These are phyloP conservation scores for Phoxinus dragarum DNA, from an alignment of 2,797 vertebrate genomes.

Conservation along the genomic window DNA sequence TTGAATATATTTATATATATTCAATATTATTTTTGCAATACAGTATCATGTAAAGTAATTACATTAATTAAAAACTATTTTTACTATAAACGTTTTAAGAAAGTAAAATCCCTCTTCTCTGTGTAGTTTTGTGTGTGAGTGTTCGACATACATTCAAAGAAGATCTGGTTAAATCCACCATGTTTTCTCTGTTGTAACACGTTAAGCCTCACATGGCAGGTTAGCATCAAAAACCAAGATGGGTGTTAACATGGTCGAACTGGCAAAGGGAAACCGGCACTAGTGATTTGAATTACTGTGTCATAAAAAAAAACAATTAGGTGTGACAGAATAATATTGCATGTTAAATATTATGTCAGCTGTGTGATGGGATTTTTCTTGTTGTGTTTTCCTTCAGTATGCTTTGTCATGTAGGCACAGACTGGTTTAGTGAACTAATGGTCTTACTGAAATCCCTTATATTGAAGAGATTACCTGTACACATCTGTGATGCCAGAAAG, in stretches of 20 bases:
- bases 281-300: background rate
- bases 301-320: background rate
- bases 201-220: constrained; percentile 2
- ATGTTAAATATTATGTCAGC: background rate
- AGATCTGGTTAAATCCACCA: constrained; percentile 27
- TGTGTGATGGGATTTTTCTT: background rate
- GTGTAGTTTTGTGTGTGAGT: background rate
- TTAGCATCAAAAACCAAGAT: background rate
- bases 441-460: constrained; percentile 77
- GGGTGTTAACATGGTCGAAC: background rate
- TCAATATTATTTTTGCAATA: background rate
- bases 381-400: background rate
- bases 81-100: background rate
- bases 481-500: constrained; percentile 64
- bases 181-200: background rate
- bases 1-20: too few species aligned
- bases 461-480: constrained; percentile 67
- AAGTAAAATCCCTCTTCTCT: background rate
- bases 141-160: constrained; percentile 22
- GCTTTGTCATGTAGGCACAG: constrained; percentile 13
- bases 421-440: constrained; percentile 70
- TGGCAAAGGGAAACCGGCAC: background rate
- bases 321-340: background rate
- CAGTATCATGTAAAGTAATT: background rate
- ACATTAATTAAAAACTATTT: background rate